phyloP scores from a whole-genome alignment of 2,113 vertebrate species.

The Loxodonta africana region DNA sequence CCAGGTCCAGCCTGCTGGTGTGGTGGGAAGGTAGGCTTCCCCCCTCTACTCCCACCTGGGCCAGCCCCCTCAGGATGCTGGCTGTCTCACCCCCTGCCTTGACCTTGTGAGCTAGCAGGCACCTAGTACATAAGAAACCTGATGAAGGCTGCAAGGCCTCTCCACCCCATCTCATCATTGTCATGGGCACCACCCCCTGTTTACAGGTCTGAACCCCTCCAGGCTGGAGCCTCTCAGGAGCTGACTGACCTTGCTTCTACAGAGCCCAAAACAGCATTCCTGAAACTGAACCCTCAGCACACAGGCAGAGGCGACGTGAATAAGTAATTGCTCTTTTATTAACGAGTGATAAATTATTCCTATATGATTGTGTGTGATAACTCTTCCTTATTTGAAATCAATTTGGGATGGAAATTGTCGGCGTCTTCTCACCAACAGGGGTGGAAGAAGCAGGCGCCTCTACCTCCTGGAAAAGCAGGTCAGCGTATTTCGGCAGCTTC shows the following conservation, averaged over 20 bases:
- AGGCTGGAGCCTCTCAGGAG: not conserved
- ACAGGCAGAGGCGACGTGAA: slow-evolving; percentile 33
- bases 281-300: rapidly evolving
- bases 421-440: slow-evolving; percentile 74
- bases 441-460: slow-evolving; percentile 67
- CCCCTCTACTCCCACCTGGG: not conserved
- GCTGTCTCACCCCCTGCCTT: not conserved
- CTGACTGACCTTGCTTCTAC: not conserved
- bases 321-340: slow-evolving; percentile 81
- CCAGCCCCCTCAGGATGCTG: not conserved
- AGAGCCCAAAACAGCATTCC: not conserved
- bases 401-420: slow-evolving; percentile 77
- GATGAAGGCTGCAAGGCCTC: not conserved
- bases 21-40: too few relatives aligned
- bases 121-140: not conserved
- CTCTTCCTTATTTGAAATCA: slow-evolving; percentile 83
- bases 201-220: not conserved
- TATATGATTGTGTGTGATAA: slow-evolving; percentile 80
- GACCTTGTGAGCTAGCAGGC: not conserved
- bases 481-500: slow-evolving; percentile 77
- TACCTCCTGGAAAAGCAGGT: slow-evolving; percentile 78
- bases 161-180: not conserved
- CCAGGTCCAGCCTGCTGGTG: too few relatives aligned
- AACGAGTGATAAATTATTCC: slow-evolving; percentile 83
- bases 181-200: not conserved